phyloP scores from a whole-genome alignment of 2,888 invertebrate genomes.

The Willowsia nigromaculata region DNA sequence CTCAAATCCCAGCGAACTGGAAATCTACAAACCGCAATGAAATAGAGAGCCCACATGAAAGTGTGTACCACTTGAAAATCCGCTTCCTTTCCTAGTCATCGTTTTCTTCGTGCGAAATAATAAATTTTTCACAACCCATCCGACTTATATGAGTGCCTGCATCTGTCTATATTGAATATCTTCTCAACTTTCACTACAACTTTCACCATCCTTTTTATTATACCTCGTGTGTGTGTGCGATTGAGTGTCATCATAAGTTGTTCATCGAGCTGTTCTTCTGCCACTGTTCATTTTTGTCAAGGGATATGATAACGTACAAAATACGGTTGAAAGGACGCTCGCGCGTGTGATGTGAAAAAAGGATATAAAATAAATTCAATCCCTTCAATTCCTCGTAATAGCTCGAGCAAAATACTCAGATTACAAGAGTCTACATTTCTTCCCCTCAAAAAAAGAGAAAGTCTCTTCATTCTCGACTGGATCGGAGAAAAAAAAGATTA shows the following conservation, averaged over 20 bases:
- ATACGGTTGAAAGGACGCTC: background rate
- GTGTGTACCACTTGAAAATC: slow-evolving; percentile 1
- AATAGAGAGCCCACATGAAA: background rate
- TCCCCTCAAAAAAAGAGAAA: too few relatives aligned
- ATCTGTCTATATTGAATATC: background rate
- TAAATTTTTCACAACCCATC: background rate
- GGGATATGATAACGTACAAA: background rate
- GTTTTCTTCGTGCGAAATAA: background rate
- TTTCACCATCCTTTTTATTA: background rate
- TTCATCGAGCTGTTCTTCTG: background rate
- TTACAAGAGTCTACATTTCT: background rate
- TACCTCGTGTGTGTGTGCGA: background rate
- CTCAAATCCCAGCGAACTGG: background rate
- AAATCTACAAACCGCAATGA: background rate
- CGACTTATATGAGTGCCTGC: background rate
- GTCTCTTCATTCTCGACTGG: too few relatives aligned
- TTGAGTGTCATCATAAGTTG: background rate
- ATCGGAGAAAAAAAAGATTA: slow-evolving; percentile 9
- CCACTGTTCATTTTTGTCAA: background rate
- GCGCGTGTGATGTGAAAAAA: background rate
- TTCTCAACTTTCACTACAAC: background rate
- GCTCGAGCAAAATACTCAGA: background rate
- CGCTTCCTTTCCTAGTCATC: background rate
- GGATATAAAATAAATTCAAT: slow-evolving; percentile 21
- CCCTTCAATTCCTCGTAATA: background rate